Percentiles rank a stretch among this genome's conserved stretches.
Conservation (phyloP, 2,113 vertebrate species). For the Furnarius figulus region DNA sequence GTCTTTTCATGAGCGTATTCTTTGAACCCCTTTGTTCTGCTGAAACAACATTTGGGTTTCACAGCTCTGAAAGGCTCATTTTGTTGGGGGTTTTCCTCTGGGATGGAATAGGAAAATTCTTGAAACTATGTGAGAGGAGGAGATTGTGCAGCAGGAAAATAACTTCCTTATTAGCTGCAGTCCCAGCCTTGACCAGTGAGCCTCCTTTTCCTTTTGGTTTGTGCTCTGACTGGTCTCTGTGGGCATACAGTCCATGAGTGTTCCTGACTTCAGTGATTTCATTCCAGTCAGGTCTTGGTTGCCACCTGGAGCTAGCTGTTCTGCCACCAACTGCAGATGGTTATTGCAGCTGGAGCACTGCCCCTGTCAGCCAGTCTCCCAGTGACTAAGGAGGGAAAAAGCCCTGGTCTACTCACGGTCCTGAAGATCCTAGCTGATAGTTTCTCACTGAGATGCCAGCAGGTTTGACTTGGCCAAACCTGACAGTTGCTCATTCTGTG, state of each 20-base stretch:
- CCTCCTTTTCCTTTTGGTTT: neutral
- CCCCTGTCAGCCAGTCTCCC: too few relatives aligned
- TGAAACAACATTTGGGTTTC: neutral
- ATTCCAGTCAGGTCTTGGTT: too few relatives aligned
- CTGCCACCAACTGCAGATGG: accelerated
- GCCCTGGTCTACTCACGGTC: accelerated
- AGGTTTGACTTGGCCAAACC: neutral
- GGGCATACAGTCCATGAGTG: neutral
- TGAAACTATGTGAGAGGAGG: neutral
- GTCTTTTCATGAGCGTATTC: accelerated
- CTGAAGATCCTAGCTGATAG: neutral
- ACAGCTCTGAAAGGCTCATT: neutral
- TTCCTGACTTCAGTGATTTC: neutral
- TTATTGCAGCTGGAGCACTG: neutral
- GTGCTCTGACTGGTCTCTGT: neutral
- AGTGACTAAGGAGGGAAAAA: neutral
- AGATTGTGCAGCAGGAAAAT: neutral
- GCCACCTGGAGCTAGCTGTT: neutral
- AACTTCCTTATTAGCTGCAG: neutral
- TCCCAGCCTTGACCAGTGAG: neutral
- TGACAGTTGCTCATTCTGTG: neutral
- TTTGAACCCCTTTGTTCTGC: neutral
- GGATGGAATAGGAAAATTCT: neutral
- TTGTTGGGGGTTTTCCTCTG: neutral
- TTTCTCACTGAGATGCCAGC: neutral